Percentiles rank a stretch among this genome's conserved stretches.
Conservation (phyloP, 2,797 vertebrate species). For the Diplodus puntazzo region DNA sequence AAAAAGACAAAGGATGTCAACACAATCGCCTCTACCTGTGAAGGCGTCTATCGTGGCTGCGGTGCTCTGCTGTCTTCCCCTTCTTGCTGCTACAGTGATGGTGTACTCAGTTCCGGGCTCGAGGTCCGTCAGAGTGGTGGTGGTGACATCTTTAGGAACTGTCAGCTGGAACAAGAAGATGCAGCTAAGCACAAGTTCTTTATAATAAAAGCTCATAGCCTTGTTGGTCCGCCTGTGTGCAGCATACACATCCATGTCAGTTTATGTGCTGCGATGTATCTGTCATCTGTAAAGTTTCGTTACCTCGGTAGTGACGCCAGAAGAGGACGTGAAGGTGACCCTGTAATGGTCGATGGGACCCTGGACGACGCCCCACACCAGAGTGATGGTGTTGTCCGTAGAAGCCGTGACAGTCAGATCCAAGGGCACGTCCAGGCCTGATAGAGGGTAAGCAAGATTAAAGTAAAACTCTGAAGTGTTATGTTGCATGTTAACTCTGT, state of each 20-base stretch:
- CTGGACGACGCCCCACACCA: conserved; percentile 91
- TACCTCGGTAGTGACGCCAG: conserved; percentile 90
- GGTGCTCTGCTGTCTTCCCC: conserved; percentile 94
- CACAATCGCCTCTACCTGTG: conserved; percentile 88
- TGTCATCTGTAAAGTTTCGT: conserved; percentile 1
- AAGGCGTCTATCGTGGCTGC: conserved; percentile 94
- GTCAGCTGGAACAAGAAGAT: conserved; percentile 79
- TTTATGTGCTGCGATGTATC: background rate
- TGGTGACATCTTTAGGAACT: conserved; percentile 87
- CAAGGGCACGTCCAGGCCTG: conserved; percentile 93
- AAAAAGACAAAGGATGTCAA: conserved; percentile 10
- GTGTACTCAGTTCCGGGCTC: conserved; percentile 97
- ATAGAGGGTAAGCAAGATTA: background rate
- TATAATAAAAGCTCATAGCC: conserved; percentile 6
- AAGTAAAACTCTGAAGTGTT: background rate
- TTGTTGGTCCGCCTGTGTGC: too few species aligned
- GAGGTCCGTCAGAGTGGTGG: conserved; percentile 89
- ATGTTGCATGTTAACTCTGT: background rate
- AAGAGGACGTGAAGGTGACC: conserved; percentile 92
- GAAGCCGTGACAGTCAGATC: conserved; percentile 94
- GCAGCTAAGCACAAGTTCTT: conserved; percentile 10
- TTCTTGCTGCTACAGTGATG: conserved; percentile 92
- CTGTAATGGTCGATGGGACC: conserved; percentile 97
- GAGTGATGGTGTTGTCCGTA: conserved; percentile 94
- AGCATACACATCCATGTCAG: background rate